Evolutionary conservation across 92 coral and sea anemone genomes (phyloP).

Genomic region (Heliopora coerulea): DNA sequence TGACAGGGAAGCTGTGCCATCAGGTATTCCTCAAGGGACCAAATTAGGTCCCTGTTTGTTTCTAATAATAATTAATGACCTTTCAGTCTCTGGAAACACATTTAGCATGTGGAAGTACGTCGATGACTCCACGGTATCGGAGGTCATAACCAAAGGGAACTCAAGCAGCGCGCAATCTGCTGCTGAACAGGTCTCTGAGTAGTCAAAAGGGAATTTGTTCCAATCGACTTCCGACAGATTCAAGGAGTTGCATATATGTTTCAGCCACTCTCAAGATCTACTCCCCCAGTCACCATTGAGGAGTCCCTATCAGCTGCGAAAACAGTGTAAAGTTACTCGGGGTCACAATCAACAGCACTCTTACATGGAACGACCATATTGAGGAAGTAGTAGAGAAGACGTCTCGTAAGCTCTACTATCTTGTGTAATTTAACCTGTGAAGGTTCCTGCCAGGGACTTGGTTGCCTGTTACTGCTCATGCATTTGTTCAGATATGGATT

Average conservation of each 20-base stretch:
- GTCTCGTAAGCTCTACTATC: constrained; percentile 34
- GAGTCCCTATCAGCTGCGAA: constrained; percentile 32
- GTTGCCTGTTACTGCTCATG: constrained; percentile 48
- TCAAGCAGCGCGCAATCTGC: not conserved
- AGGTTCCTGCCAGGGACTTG: constrained; percentile 16
- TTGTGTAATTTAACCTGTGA: constrained; percentile 49
- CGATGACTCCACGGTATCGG: constrained; percentile 7
- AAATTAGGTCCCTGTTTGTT: constrained; percentile 8
- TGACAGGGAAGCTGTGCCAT: constrained; percentile 4
- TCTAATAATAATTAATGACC: constrained; percentile 6
- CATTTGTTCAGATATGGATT: constrained; percentile 31
- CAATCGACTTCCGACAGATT: no score
- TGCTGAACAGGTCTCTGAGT: not conserved
- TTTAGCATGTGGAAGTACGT: constrained; percentile 8
- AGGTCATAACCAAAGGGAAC: not conserved
- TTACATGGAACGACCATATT: constrained; percentile 62
- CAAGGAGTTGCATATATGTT: no score
- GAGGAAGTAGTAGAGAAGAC: constrained; percentile 48
- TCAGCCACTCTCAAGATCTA: no score
- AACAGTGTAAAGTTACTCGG: constrained; percentile 48
- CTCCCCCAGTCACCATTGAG: constrained; percentile 46
- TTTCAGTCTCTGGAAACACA: not conserved
- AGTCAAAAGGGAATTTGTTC: no score
- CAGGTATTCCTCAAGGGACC: constrained; percentile 17
- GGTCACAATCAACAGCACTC: constrained; percentile 46